Evolutionary conservation across 64 coral and sea anemone species (phyloP).

Genomic region (Montipora efflorescens): DNA sequence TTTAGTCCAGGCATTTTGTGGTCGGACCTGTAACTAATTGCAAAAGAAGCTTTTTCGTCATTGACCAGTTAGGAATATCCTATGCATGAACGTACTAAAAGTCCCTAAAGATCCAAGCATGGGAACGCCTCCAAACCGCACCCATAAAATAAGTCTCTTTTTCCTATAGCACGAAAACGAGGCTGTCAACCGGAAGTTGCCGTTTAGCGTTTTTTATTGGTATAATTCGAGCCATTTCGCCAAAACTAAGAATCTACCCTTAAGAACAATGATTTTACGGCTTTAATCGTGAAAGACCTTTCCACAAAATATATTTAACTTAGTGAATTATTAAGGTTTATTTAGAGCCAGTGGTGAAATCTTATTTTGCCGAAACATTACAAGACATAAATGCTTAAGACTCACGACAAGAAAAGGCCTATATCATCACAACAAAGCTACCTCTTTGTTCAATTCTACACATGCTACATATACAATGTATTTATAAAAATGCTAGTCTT

Average conservation of each 20-base stretch:
- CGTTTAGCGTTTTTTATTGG: not conserved
- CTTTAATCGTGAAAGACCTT: not conserved
- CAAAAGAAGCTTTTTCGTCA: too few relatives aligned
- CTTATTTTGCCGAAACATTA: not conserved
- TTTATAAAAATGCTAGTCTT: not conserved
- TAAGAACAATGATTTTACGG: not conserved
- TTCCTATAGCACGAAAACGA: slow-evolving; percentile 4
- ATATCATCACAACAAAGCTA: too few relatives aligned
- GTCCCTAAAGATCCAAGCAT: not conserved
- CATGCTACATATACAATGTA: not conserved
- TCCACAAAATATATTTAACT: too few relatives aligned
- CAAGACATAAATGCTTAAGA: not conserved
- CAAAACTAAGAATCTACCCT: not conserved
- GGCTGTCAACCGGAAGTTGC: slow-evolving; percentile 7
- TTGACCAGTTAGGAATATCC: too few relatives aligned
- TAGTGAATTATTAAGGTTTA: not conserved
- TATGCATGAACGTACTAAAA: not conserved
- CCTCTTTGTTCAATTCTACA: too few relatives aligned
- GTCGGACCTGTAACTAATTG: too few relatives aligned
- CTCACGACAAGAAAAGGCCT: not conserved
- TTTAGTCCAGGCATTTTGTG: too few relatives aligned
- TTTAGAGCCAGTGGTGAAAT: not conserved
- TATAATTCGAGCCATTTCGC: not conserved
- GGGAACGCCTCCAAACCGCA: not conserved
- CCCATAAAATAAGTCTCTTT: not conserved